phyloP scores from a whole-genome alignment of 2,888 invertebrate genomes.

The Tuberolachnus salignus region DNA sequence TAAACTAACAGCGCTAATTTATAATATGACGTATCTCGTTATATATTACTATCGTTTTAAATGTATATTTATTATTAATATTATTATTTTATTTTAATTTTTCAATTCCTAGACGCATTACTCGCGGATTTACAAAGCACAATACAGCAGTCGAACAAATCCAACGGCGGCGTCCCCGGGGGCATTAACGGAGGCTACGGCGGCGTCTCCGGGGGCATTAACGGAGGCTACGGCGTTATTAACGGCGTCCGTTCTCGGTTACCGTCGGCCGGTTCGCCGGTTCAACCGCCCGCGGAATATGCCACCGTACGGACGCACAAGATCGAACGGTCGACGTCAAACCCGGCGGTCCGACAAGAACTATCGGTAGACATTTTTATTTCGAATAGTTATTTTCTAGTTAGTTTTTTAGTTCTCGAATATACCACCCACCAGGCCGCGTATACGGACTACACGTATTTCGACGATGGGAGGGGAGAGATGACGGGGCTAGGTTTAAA shows the following conservation, averaged over 20 bases:
- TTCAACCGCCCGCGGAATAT: slow-evolving; percentile 58
- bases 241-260: slow-evolving; percentile 63
- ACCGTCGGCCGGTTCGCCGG: slow-evolving; percentile 47
- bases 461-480: too few species aligned
- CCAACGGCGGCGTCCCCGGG: slow-evolving; percentile 62
- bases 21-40: too few species aligned
- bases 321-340: slow-evolving; percentile 56
- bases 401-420: too few species aligned
- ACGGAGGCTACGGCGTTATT: slow-evolving; percentile 79
- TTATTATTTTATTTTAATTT: slow-evolving; percentile 62
- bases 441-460: too few species aligned
- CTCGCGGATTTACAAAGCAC: slow-evolving; percentile 96
- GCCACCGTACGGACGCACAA: slow-evolving; percentile 59
- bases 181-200: too few species aligned
- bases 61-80: background rate
- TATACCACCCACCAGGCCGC: too few species aligned
- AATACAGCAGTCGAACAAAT: slow-evolving; percentile 65
- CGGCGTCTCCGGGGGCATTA: slow-evolving; percentile 62
- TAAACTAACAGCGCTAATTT: too few species aligned
- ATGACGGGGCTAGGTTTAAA: too few species aligned
- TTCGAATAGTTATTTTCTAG: background rate
- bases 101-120: slow-evolving; percentile 81
- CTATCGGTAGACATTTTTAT: slow-evolving; percentile 42
- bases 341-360: slow-evolving; percentile 36
- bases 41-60: too few species aligned